Evolutionary conservation across 1,140 invertebrate species (phyloP), one percentile per base, ranked within the genome.

Genomic region (Medauroidea extradentata): DNA sequence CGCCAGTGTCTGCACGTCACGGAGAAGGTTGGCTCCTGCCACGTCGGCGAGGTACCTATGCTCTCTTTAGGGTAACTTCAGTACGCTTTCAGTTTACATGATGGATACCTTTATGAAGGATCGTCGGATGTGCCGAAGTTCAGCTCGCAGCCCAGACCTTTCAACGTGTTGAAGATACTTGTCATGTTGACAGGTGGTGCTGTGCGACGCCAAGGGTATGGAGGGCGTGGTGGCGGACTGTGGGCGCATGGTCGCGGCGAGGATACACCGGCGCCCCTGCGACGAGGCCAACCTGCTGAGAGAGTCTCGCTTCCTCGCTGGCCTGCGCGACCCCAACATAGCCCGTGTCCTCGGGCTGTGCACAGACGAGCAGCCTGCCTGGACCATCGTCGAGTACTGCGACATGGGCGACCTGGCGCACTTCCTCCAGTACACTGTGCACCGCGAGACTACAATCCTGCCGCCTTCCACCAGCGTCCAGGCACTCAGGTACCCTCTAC

Each of bases 351-450:
- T 93, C 46, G 90, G 88, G 7, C 81, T 90, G 34, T 87, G 87
- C 69, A 71, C 77, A 4, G 72, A 72, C 21, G 82, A 83, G 55
- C 75, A 85, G 55, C 85, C 85, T 4, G 79, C 85, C 11, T 87
- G 85, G 79, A 83, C 88, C 62, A 81, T 92, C 24, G 82, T 90
- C 55, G 89, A 93, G 72, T 90, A 89, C 71, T 79, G 86, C 63
- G 87, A 88, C 65, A 82, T 87, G 61, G 88, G 89, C n/a, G 89
- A 91, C 75, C 79, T 92, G 14, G 83, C 85, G 67, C 86, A 90
- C 70, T 88, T 88, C 74, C 78, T 91, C 50, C 79, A 81, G 63
- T 81, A 77, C 61, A 74, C 74, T 57, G 75, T 75, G 53, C 75
- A 74, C 43, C 68, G 75, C 42, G 71, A 72, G 38, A 68, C 67